Evolutionary conservation across 2,113 vertebrate species (phyloP).

Genomic region (Tauraco erythrolophus): DNA sequence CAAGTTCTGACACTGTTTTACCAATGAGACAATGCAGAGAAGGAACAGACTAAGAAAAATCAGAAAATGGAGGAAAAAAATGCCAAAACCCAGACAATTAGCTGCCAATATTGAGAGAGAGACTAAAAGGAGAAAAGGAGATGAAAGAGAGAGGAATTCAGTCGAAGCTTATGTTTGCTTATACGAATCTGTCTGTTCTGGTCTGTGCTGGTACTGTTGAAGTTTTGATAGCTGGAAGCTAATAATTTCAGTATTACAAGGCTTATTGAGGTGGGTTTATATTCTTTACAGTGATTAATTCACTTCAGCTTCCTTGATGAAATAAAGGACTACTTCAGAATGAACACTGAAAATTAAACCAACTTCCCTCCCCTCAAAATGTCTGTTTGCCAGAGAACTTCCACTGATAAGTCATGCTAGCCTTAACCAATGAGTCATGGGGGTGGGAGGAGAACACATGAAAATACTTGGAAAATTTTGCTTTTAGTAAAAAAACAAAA

Average conservation of each 20-base stretch:
- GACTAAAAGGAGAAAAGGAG: not conserved
- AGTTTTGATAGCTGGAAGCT: constrained; percentile 33
- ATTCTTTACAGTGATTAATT: not conserved
- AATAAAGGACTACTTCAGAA: not conserved
- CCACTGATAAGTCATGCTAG: fast-evolving
- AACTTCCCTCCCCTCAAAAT: not conserved
- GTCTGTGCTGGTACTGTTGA: not conserved
- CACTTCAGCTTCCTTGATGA: constrained; percentile 12
- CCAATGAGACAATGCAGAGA: not conserved
- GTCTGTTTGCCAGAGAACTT: not conserved
- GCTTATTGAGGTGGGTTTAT: constrained; percentile 40
- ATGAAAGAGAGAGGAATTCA: not conserved
- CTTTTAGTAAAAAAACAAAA: not conserved
- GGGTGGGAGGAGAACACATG: fast-evolving
- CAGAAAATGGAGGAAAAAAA: not conserved
- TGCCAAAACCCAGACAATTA: not conserved
- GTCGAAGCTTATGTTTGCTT: not conserved
- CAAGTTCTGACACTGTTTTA: not conserved
- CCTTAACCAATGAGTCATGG: not conserved
- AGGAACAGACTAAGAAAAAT: not conserved
- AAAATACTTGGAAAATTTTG: not conserved
- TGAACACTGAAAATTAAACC: not conserved
- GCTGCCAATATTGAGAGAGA: not conserved
- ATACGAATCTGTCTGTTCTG: not conserved
- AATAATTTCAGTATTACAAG: constrained; percentile 45